phyloP scores from a whole-genome alignment of 2,113 vertebrate genomes.

The Etheostoma spectabile region DNA sequence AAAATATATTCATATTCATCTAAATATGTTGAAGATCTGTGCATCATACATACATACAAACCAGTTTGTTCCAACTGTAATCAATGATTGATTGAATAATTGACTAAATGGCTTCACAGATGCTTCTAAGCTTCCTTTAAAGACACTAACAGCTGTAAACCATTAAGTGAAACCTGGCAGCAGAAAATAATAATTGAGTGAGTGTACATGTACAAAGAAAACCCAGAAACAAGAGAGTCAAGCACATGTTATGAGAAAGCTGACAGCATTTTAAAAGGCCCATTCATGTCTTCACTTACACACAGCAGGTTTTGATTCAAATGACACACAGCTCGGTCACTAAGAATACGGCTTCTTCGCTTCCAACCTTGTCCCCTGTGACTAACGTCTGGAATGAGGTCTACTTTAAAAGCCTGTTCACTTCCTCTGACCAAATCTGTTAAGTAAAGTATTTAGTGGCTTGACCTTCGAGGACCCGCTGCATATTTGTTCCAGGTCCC shows the following conservation, averaged over 20 bases:
- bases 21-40: no score
- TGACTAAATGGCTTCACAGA: not conserved
- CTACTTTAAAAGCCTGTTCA: constrained; percentile 22
- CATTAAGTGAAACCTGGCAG: constrained; percentile 5
- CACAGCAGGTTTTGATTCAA: constrained; percentile 52
- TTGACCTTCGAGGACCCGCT: constrained; percentile 45
- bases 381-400: constrained; percentile 25
- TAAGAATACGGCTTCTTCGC: not conserved
- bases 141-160: constrained; percentile 23
- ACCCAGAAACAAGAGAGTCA: constrained; percentile 13
- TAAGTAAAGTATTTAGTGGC: constrained; percentile 46
- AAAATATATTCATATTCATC: no score
- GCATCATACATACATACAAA: no score
- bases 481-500: constrained; percentile 52
- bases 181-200: not conserved
- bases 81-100: no score
- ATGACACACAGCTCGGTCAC: constrained; percentile 25
- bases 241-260: constrained; percentile 1
- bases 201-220: not conserved
- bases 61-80: no score
- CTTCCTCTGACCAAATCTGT: constrained; percentile 37
- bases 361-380: not conserved
- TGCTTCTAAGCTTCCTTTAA: not conserved
- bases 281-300: constrained; percentile 5
- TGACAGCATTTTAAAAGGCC: constrained; percentile 20